Evolutionary conservation across 2,113 vertebrate species (phyloP), one percentile per base, ranked within the genome.

Genomic region (Galbula dea): DNA sequence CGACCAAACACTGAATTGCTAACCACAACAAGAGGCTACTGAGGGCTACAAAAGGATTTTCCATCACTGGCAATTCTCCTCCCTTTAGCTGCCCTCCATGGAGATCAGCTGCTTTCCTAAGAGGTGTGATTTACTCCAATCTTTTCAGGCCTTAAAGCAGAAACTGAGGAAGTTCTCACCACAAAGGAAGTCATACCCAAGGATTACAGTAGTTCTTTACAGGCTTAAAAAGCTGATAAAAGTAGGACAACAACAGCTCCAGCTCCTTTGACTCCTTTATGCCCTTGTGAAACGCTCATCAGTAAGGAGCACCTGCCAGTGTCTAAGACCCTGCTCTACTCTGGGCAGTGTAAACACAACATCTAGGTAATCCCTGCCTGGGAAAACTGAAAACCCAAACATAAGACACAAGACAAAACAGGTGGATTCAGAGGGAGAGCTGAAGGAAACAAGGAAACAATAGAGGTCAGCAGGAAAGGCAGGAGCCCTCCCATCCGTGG

Each of bases 371-470:
- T 75, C 51, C 43, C 88, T 55, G 48, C 85, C 51, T 67, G 59
- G 75, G 73, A 95, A 91, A 88, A 59, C 75, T 90, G 73, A 91
- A 95, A 96, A 91, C 52, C 72, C 83, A 77, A 93, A 94, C 8
- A 37, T 29, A 88, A 14, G 79, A 91, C 86, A 83, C 59, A 83
- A 91, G 79, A 91, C 90, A 95, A 94, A 95, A 88, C 72, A 90
- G 68, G 90, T 91, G 88, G 92, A 95, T 95, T 88, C 88, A 92
- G 88, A 63, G 51, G 59, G 83, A 93, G 43, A 86, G 80, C 11
- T 2, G 36, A 23, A 90, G 90, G 86, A 93, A 95, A 94, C 89
- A 90, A 88, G 83, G 86, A 94, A 94, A 95, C 83, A 94, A 91
- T 90, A 80, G 0, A 1, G 90, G 92, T 91, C 92, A 93, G 90